These are phyloP conservation scores for Poeciliopsis occidentalis DNA, from an alignment of 2,113 vertebrate genomes.

Conservation along the genomic window DNA sequence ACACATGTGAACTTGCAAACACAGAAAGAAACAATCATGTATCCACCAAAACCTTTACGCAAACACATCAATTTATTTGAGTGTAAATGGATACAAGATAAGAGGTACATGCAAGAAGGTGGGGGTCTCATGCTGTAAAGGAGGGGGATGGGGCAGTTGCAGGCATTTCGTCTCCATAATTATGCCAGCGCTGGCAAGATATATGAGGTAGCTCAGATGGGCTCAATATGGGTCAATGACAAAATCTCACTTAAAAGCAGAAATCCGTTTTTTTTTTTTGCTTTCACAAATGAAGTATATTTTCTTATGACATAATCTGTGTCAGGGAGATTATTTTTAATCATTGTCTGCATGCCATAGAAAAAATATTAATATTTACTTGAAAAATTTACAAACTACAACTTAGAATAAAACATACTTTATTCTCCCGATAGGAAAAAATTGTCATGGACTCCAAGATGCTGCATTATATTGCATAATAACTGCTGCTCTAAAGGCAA, in stretches of 20 bases:
- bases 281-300: not conserved
- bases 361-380: not conserved
- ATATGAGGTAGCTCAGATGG: conserved; percentile 13
- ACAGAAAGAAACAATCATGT: conserved; percentile 1
- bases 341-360: not conserved
- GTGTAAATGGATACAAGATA: conserved; percentile 10
- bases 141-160: conserved; percentile 63
- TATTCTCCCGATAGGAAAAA: no score
- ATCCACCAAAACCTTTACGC: conserved; percentile 13
- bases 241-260: not conserved
- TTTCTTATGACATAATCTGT: not conserved
- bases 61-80: conserved; percentile 13
- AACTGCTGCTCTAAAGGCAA: no score
- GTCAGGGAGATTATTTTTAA: not conserved
- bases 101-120: conserved; percentile 23
- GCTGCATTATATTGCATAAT: no score
- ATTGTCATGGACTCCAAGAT: no score
- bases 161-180: conserved; percentile 49
- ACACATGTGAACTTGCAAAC: conserved; percentile 12
- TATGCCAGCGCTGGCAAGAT: conserved; percentile 32
- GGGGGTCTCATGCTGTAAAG: conserved; percentile 30
- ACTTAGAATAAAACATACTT: not conserved
- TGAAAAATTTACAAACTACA: not conserved
- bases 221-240: conserved; percentile 33
- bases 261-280: conserved; percentile 5